phyloP scores from a whole-genome alignment of 2,797 vertebrate genomes.

The Mus spretus region DNA sequence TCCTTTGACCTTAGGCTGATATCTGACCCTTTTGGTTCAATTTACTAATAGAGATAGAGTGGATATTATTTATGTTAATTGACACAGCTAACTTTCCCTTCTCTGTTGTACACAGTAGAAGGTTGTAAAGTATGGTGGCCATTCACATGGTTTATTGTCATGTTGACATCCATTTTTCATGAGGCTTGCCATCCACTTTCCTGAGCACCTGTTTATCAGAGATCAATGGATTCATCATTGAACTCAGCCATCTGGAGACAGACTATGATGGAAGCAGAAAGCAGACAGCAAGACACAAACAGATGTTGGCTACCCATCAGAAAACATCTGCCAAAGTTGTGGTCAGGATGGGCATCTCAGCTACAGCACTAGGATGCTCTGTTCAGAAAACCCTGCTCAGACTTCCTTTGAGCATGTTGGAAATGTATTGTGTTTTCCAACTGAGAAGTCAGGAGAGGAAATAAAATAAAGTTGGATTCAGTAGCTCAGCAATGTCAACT shows the following conservation, averaged over 20 bases:
- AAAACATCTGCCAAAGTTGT: background rate
- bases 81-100: background rate
- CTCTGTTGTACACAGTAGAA: background rate
- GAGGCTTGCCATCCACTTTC: slow-evolving; percentile 30
- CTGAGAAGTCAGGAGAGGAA: background rate
- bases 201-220: background rate
- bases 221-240: background rate
- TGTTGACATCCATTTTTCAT: background rate
- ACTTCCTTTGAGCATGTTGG: background rate
- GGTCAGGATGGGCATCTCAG: background rate
- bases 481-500: background rate
- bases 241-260: slow-evolving; percentile 28
- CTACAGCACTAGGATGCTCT: background rate
- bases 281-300: background rate
- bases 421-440: background rate
- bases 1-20: background rate
- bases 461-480: background rate
- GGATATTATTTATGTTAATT: background rate
- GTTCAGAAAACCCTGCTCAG: background rate
- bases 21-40: slow-evolving; percentile 30
- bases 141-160: background rate
- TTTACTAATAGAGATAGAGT: background rate
- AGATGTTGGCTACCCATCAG: background rate
- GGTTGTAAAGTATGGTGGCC: background rate
- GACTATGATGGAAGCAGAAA: background rate